Percentiles rank a stretch among this genome's conserved stretches.
Conservation (phyloP, 2,797 vertebrate species). For the Babyrousa celebensis region DNA sequence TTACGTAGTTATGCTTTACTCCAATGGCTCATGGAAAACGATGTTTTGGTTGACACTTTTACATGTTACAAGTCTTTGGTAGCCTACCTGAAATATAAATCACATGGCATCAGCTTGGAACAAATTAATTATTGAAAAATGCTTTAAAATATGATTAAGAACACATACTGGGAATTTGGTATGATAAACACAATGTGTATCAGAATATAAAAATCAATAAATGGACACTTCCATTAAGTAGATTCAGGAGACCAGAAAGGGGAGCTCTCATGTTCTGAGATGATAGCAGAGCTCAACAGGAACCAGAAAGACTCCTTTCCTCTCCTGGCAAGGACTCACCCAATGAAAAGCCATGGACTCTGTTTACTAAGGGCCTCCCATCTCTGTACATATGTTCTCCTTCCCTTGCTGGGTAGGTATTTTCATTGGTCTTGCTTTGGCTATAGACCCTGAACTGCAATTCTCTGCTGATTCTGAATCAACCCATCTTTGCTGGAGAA, state of each 20-base stretch:
- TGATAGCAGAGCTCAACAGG: neutral
- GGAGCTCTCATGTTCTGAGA: too few relatives aligned
- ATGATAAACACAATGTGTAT: neutral
- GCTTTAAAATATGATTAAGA: slow-evolving; percentile 5
- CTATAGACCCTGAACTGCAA: neutral
- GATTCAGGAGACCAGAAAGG: neutral
- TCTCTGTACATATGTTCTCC: neutral
- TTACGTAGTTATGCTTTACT: neutral
- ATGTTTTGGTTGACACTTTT: neutral
- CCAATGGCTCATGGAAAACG: neutral
- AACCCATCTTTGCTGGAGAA: neutral
- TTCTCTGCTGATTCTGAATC: neutral
- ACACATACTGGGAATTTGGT: neutral
- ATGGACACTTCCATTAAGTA: neutral
- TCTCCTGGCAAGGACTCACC: neutral
- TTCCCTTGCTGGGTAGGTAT: neutral
- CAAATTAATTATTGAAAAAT: neutral
- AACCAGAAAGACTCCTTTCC: neutral
- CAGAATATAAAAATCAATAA: neutral
- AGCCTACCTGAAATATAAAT: neutral
- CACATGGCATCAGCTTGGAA: neutral
- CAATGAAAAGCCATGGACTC: neutral
- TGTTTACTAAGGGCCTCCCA: neutral
- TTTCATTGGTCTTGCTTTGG: neutral
- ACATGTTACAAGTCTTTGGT: neutral